These are phyloP conservation scores for Trialeurodes vaporariorum DNA, from an alignment of 1,140 invertebrate genomes.

Conservation along the genomic window DNA sequence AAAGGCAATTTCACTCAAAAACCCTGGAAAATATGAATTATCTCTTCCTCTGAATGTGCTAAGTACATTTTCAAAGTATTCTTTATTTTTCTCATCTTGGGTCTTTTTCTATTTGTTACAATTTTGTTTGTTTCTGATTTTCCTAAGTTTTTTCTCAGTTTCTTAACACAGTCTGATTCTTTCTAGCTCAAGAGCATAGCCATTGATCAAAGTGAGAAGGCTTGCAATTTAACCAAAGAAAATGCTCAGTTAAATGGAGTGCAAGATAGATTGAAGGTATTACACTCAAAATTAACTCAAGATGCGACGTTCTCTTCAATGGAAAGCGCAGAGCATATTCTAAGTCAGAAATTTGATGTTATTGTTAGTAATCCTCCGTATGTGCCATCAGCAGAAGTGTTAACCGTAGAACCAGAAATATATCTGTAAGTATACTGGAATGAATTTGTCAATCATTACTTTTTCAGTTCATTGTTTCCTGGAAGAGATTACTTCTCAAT, in stretches of 20 bases:
- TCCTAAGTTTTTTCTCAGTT: too few relatives aligned
- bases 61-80: too few relatives aligned
- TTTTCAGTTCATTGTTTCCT: too few relatives aligned
- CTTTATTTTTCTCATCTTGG: too few relatives aligned
- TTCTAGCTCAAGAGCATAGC: constrained; percentile 39
- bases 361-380: constrained; percentile 56
- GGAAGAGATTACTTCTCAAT: too few relatives aligned
- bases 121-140: too few relatives aligned
- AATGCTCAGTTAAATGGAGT: constrained; percentile 43
- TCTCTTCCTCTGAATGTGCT: too few relatives aligned
- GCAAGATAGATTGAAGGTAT: constrained; percentile 35
- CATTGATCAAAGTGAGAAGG: constrained; percentile 45
- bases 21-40: too few relatives aligned
- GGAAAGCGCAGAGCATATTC: constrained; percentile 22
- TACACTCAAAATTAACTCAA: constrained; percentile 37
- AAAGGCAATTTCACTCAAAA: too few relatives aligned
- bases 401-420: constrained; percentile 44
- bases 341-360: constrained; percentile 40
- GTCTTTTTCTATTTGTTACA: too few relatives aligned
- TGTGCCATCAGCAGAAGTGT: constrained; percentile 41
- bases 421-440: constrained; percentile 43
- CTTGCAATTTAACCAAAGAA: constrained; percentile 43
- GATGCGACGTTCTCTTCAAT: constrained; percentile 24
- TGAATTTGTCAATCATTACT: too few relatives aligned
- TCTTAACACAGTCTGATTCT: too few relatives aligned